phyloP scores from a whole-genome alignment of 2,113 vertebrate genomes.

The Lutjanus erythropterus region DNA sequence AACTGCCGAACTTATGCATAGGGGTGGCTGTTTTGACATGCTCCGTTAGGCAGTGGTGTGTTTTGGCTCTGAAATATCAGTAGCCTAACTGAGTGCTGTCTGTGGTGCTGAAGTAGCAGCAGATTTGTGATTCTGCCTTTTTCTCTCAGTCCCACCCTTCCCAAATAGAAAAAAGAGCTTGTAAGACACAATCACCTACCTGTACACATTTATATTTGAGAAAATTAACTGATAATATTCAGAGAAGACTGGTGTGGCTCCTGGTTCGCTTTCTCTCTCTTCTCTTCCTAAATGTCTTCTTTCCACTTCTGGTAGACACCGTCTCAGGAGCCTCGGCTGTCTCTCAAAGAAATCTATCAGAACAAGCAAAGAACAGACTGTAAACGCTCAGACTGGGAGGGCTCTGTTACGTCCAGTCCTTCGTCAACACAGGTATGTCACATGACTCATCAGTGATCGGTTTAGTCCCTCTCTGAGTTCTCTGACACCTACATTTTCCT shows the following conservation, averaged over 20 bases:
- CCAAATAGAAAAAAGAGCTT: background rate
- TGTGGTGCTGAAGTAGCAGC: too few relatives aligned
- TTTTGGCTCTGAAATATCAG: too few relatives aligned
- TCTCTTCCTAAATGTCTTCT: background rate
- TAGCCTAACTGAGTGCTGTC: too few relatives aligned
- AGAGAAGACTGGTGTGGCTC: background rate
- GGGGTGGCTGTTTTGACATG: too few relatives aligned
- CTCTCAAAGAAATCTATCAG: slow-evolving; percentile 92
- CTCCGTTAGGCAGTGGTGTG: too few relatives aligned
- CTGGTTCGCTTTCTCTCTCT: background rate
- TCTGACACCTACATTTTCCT: background rate
- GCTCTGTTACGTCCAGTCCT: slow-evolving; percentile 81
- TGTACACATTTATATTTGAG: background rate
- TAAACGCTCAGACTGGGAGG: slow-evolving; percentile 83
- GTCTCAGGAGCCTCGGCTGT: slow-evolving; percentile 82
- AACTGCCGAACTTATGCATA: too few relatives aligned
- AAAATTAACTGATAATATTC: background rate
- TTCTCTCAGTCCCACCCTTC: too few relatives aligned
- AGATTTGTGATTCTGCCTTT: too few relatives aligned
- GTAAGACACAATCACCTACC: background rate
- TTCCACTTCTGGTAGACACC: slow-evolving; percentile 72
- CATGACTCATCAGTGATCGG: background rate
- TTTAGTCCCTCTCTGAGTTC: background rate
- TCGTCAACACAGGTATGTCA: slow-evolving; percentile 88
- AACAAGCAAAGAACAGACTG: slow-evolving; percentile 86